A percentile compares a stretch with the other conserved stretches of the same genome.
Evolutionary conservation across 2,797 vertebrate genomes (phyloP).

Genomic region (Lutjanus argentimaculatus): DNA sequence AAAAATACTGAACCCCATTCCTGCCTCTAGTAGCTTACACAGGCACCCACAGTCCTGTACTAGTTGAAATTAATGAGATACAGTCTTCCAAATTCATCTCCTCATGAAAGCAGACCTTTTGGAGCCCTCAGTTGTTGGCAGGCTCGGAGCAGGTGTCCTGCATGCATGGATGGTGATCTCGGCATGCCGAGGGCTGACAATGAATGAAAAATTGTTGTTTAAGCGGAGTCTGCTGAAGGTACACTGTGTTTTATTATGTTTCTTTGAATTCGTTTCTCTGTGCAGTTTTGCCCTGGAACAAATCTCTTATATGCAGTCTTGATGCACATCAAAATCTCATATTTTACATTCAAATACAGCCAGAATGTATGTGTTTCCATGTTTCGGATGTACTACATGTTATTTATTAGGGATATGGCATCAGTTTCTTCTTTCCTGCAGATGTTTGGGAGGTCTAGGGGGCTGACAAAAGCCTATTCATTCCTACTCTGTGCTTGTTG

Average conservation of each 20-base stretch:
- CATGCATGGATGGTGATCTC: neutral
- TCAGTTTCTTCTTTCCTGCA: constrained; percentile 26
- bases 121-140: neutral
- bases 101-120: neutral
- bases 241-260: neutral
- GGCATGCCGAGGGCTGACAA: neutral
- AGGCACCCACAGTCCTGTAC: neutral
- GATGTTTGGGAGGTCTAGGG: constrained; percentile 36
- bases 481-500: constrained; percentile 23
- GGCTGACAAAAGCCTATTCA: constrained; percentile 63
- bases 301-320: neutral
- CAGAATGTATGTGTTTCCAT: neutral
- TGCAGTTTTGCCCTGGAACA: no score
- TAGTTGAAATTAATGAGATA: neutral
- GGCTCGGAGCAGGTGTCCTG: neutral
- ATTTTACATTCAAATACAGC: neutral
- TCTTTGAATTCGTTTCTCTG: neutral
- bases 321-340: neutral
- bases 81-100: constrained; percentile 1
- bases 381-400: neutral
- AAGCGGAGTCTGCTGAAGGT: neutral
- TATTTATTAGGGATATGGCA: constrained; percentile 27
- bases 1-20: neutral
- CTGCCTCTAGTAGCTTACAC: neutral
- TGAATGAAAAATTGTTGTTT: neutral